Evolutionary conservation across 2,113 vertebrate species (phyloP).

Genomic region (Ceratotherium simum): DNA sequence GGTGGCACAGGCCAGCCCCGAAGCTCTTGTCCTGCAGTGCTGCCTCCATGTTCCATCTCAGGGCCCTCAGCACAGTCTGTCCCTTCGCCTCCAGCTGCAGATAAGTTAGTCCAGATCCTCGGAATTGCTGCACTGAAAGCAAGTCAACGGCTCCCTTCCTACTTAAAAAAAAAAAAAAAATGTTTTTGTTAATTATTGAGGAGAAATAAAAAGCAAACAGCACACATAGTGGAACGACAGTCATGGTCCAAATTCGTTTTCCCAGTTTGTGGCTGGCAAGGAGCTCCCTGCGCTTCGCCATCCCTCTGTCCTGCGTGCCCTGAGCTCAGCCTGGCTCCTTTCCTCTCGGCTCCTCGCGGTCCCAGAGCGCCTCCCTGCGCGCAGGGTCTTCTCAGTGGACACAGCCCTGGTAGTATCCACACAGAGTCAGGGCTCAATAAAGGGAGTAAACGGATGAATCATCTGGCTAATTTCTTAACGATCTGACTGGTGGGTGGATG

Average conservation of each 20-base stretch:
- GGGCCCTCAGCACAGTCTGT: not conserved
- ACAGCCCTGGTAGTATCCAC: not conserved
- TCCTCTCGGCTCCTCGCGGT: not conserved
- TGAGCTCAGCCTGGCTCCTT: not conserved
- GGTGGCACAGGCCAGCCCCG: accelerated
- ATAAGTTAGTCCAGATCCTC: not conserved
- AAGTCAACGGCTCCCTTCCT: not conserved
- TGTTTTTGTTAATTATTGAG: not conserved
- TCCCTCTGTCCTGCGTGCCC: not conserved
- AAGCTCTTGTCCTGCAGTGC: not conserved
- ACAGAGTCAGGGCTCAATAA: not conserved
- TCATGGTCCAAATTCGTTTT: not conserved
- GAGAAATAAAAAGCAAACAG: not conserved
- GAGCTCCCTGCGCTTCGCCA: too few species aligned
- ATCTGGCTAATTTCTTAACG: not conserved
- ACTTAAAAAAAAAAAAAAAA: not conserved
- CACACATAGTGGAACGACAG: not conserved
- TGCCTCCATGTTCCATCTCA: not conserved
- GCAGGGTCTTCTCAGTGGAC: not conserved
- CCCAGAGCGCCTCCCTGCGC: not conserved
- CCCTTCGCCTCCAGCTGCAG: not conserved
- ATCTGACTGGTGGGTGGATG: not conserved
- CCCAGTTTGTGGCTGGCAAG: not conserved
- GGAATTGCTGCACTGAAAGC: not conserved
- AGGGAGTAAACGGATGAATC: not conserved